A percentile compares a stretch with the other conserved stretches of the same genome.
Evolutionary conservation across 2,888 invertebrate species (phyloP).

Genomic region (Colletes collaris): DNA sequence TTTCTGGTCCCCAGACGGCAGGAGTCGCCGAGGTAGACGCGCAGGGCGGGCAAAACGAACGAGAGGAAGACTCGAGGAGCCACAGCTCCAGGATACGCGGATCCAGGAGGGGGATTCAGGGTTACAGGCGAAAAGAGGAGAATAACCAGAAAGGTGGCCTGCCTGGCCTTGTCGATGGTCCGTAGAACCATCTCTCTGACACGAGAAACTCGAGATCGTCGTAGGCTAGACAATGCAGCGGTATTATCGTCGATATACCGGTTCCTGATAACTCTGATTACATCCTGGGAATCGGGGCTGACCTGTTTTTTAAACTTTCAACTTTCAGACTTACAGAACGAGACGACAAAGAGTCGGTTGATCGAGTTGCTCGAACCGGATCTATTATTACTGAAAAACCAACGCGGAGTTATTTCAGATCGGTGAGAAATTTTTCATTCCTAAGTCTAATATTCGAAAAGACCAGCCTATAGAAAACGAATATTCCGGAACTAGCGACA

Average conservation of each 20-base stretch:
- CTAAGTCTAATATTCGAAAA: too few species aligned
- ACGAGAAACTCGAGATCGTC: constrained; percentile 30
- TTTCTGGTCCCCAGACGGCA: constrained; percentile 54
- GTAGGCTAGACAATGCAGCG: constrained; percentile 19
- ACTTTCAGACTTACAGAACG: neutral
- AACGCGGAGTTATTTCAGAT: too few species aligned
- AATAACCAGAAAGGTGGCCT: constrained; percentile 32
- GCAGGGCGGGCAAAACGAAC: constrained; percentile 26
- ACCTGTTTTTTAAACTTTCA: constrained; percentile 4
- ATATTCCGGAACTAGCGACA: neutral
- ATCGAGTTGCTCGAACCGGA: constrained; percentile 3
- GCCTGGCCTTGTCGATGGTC: constrained; percentile 48
- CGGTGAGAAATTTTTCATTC: too few species aligned
- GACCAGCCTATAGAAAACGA: too few species aligned
- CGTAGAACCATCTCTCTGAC: constrained; percentile 39
- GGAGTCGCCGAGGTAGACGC: constrained; percentile 6
- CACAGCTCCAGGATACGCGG: constrained; percentile 62
- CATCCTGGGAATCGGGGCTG: neutral
- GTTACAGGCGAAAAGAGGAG: constrained; percentile 60
- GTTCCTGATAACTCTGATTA: neutral
- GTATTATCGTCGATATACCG: neutral
- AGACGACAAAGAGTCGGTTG: constrained; percentile 2
- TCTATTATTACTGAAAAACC: neutral
- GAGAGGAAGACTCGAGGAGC: constrained; percentile 47
- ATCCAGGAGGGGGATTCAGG: constrained; percentile 62